Evolutionary conservation across 2,888 invertebrate genomes (phyloP), one percentile per base, ranked within the genome.

Genomic region (Cremastinae sp.): DNA sequence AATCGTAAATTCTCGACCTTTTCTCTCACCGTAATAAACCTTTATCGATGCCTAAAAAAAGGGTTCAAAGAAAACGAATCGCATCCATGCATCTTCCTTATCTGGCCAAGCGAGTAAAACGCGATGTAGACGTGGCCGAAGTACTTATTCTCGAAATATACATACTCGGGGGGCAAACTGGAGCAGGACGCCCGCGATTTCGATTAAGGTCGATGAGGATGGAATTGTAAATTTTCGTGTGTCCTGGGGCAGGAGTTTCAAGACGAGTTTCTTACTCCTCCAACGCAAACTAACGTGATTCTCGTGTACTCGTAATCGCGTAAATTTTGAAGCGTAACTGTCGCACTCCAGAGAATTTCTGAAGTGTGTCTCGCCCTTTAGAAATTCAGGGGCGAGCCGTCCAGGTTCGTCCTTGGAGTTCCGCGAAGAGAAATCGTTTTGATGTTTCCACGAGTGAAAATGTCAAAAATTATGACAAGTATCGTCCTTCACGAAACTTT

Each of bases 221-320:
- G 70, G 65, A 75, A 71, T 70, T 53, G 70, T 66, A 70, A 45
- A 70, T 61, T 65, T 65, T 65, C 70, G 61, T 45, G 28, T 14
- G 55, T 53, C 51, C 45, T 10, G 41, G 28, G 14, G 37, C 7
- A 45, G 39, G 16, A 8, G 12, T 28, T 35, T 41, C 64, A n/a
- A 39, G 39, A 43, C 18, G 61, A 69, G 8, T 43, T 9, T 51
- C 28, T 51, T 35, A 16, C 28, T 56, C 28, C 5, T 5, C 28
- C 28, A 45, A n/a, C 51, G 16, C n/a, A 49, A 16, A 41, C 12
- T 41, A 41, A 41, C 9, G 41, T n/a, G 10, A n/a, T 2, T 12
- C n/a, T 12, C 20, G 20, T 41, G 8, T 41, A 18, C n/a, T 3
- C 14, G 28, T 3, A 28, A 18, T 35, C 12, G 65, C 37, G 39